phyloP scores from a whole-genome alignment of 2,113 vertebrate genomes.

The Rhabdomys dilectus region DNA sequence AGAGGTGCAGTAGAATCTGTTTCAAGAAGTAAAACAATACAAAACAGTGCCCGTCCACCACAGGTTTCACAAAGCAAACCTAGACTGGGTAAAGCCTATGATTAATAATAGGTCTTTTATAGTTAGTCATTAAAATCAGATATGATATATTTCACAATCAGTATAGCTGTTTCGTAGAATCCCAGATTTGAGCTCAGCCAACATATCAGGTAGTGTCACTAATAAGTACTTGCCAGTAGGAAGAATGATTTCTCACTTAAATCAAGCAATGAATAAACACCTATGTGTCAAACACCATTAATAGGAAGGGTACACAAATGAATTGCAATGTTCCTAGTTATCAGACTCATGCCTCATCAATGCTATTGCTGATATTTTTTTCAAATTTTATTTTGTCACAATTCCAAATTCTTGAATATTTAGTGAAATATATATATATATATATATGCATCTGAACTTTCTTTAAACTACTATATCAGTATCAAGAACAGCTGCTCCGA shows the following conservation, averaged over 20 bases:
- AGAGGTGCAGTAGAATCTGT: neutral
- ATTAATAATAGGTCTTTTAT: slow-evolving; percentile 20
- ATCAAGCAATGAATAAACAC: neutral
- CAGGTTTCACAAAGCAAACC: neutral
- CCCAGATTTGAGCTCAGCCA: neutral
- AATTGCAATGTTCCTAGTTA: neutral
- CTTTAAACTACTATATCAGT: neutral
- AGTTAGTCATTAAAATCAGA: slow-evolving; percentile 9
- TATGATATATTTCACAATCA: slow-evolving; percentile 43
- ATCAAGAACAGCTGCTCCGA: neutral
- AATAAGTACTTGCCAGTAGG: neutral
- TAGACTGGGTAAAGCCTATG: slow-evolving; percentile 29
- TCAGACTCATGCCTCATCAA: neutral
- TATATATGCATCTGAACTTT: slow-evolving; percentile 31
- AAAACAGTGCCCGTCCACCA: neutral
- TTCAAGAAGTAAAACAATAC: neutral
- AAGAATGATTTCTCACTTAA: slow-evolving; percentile 19
- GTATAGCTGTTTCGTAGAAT: neutral
- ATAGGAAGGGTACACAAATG: neutral
- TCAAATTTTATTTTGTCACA: slow-evolving; percentile 46
- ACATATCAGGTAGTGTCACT: neutral
- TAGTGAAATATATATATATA: slow-evolving; percentile 61
- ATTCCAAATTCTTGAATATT: slow-evolving; percentile 45
- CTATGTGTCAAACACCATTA: neutral
- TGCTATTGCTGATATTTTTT: slow-evolving; percentile 38